Base-by-base conservation (phyloP, 92 coral and sea anemone genomes). In the Desmophyllum pertusum region DNA sequence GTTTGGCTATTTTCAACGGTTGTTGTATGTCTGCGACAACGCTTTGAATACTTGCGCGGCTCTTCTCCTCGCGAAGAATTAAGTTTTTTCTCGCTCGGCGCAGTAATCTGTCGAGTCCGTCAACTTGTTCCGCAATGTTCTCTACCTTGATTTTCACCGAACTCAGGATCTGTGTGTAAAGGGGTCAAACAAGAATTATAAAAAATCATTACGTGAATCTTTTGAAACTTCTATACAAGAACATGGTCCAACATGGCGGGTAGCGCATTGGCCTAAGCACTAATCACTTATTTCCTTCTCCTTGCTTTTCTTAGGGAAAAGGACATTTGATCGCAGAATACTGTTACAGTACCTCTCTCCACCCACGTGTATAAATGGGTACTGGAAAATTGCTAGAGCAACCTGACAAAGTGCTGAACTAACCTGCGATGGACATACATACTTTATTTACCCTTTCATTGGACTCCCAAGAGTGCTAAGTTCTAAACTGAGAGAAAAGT, bases 141-240 rank as follows among this genome's bases (percentile, higher is more conserved):
- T 97, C 99, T 4, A 97, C 98, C 67, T 89, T 89, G 46, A 95
- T 92, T 78, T 97, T 97, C 35, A 97, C 93, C 15, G 99, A 97
- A 80, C 93, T 93, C 48, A 97, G 96, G 73, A 91, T 94, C 99
- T 97, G 79, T 1, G 45, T 37, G 27, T 17, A 67, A 35, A 35
- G 36, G 27, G 13, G n/a, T 38, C 17, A 33, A 33, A 67, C 15
- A 65, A 64, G 6, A 30, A 8, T 65, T 14, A 3, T 50, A n/a
- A n/a, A n/a, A 35, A 15, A 31, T 65, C 23, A 33, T 1, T 5
- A 40, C 23, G 18, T 11, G 27, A 29, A 33, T 15, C 71, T 37
- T 37, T 37, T 10, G n/a, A 0, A 67, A 67, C 1, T 67, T 67
- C 45, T 67, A 67, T 17, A 42, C 27, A 37, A 37, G 25, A 33